Evolutionary conservation across 2,113 vertebrate genomes (phyloP).

Genomic region (Brachionichthys hirsutus): DNA sequence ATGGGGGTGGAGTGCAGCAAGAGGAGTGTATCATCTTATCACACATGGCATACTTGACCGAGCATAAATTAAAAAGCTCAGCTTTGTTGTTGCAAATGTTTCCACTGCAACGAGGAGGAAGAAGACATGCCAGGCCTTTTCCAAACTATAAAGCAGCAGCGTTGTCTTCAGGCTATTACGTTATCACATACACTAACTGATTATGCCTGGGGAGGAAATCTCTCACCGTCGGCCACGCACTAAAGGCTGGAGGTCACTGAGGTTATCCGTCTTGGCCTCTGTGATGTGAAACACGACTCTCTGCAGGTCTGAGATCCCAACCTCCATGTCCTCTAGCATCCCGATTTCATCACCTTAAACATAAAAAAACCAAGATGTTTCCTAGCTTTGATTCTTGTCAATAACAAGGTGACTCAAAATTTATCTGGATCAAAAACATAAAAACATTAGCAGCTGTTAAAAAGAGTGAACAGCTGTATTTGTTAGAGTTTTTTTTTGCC

Average conservation of each 20-base stretch:
- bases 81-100: not conserved
- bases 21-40: not conserved
- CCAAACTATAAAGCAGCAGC: too few species aligned
- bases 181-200: not conserved
- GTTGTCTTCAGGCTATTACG: too few species aligned
- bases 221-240: constrained; percentile 92
- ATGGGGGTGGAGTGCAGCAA: not conserved
- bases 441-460: not conserved
- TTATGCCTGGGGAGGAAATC: not conserved
- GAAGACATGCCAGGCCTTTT: too few species aligned
- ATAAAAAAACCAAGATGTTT: not conserved
- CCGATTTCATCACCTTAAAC: constrained; percentile 92
- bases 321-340: constrained; percentile 97
- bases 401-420: not conserved
- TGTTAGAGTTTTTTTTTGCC: not conserved
- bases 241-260: constrained; percentile 84
- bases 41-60: too few species aligned
- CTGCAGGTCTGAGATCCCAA: constrained; percentile 92
- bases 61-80: too few species aligned
- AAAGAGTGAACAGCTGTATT: not conserved
- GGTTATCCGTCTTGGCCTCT: constrained; percentile 85
- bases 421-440: too few species aligned
- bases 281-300: constrained; percentile 92
- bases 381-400: not conserved
- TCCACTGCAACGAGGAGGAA: not conserved